phyloP scores from a whole-genome alignment of 2,888 invertebrate species.

The Chloroclysta siterata region DNA sequence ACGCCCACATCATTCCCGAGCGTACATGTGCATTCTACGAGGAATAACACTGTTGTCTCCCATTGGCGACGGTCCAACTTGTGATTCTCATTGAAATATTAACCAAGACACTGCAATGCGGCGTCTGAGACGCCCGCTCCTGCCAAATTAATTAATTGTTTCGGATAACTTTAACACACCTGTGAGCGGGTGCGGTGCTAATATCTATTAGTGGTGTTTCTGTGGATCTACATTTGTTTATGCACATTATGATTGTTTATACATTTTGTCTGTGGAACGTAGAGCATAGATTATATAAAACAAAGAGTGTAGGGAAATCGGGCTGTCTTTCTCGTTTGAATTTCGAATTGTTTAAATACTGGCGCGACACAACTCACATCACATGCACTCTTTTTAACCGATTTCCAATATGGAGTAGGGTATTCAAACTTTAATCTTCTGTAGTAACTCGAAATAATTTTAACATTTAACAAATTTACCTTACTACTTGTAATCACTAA shows the following conservation, averaged over 20 bases:
- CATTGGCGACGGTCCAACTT: constrained; percentile 76
- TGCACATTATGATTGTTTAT: not conserved
- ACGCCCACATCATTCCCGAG: constrained; percentile 25
- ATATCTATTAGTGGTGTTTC: constrained; percentile 18
- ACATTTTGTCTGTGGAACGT: not conserved
- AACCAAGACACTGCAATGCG: constrained; percentile 79
- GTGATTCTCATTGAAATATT: constrained; percentile 83
- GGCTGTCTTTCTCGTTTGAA: not conserved
- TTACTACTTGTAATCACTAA: no score
- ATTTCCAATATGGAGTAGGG: no score
- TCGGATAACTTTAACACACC: constrained; percentile 35
- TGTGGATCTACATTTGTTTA: constrained; percentile 2
- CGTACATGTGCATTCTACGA: constrained; percentile 42
- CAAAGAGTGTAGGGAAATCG: no score
- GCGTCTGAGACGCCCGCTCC: constrained; percentile 65
- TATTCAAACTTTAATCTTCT: no score
- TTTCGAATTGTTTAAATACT: no score
- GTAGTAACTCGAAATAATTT: no score
- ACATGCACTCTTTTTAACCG: no score
- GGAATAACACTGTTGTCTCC: constrained; percentile 48
- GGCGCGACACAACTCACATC: no score
- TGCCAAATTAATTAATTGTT: constrained; percentile 60
- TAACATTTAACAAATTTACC: no score
- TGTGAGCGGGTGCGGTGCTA: constrained; percentile 18
- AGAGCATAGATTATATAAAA: no score